These are phyloP conservation scores for Dasypolia templi DNA, from an alignment of 2,888 invertebrate genomes.

Conservation along the genomic window DNA sequence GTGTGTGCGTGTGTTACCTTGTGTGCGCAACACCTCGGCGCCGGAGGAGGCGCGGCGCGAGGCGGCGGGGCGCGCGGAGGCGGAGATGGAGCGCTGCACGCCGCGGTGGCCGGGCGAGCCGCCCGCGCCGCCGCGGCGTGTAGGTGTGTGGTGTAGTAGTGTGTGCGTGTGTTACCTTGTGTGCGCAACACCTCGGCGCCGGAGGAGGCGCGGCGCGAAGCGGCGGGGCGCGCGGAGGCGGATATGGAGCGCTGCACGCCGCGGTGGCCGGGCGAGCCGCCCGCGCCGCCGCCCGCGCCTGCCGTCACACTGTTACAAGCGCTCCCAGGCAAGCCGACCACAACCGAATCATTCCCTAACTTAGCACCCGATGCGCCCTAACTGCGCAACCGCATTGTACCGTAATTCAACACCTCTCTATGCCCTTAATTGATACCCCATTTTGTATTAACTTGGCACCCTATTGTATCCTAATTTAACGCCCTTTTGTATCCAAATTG, in stretches of 20 bases:
- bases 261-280: constrained; percentile 95
- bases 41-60: constrained; percentile 95
- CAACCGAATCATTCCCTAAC: constrained; percentile 33
- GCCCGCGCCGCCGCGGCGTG: constrained; percentile 84
- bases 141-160: no score
- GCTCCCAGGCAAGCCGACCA: constrained; percentile 44
- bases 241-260: constrained; percentile 99
- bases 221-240: constrained; percentile 96
- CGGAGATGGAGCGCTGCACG: constrained; percentile 98
- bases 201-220: constrained; percentile 94
- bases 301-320: constrained; percentile 67
- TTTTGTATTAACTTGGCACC: not conserved
- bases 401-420: no score
- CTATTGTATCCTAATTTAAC: not conserved
- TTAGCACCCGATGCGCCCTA: not conserved
- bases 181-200: constrained; percentile 89
- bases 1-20: constrained; percentile 83
- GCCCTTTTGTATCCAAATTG: not conserved
- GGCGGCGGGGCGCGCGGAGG: constrained; percentile 95
- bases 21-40: constrained; percentile 85
- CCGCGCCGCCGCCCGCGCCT: constrained; percentile 87
- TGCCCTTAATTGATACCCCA: not conserved
- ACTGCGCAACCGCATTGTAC: no score
- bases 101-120: constrained; percentile 96
- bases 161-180: constrained; percentile 84